phyloP scores from a whole-genome alignment of 2,113 vertebrate species.

The Copsychus sechellarum region DNA sequence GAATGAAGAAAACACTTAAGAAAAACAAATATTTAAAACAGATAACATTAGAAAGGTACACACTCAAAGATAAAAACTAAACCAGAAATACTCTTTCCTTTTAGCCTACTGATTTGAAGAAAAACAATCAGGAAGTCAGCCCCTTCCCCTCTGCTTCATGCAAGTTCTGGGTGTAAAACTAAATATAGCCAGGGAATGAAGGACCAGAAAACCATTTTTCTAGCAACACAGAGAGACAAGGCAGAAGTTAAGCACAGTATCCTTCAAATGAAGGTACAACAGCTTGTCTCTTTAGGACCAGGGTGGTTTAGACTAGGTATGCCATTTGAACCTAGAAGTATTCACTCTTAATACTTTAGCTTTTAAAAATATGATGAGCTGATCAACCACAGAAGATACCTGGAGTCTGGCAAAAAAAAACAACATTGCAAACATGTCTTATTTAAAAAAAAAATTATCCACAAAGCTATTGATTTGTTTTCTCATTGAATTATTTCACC shows the following conservation, averaged over 20 bases:
- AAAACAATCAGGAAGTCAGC: background rate
- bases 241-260: background rate
- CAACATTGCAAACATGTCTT: background rate
- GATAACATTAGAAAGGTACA: background rate
- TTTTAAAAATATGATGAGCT: background rate
- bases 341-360: background rate
- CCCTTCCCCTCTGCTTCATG: background rate
- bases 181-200: constrained; percentile 13
- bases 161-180: constrained; percentile 31
- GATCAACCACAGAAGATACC: background rate
- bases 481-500: background rate
- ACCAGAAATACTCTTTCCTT: background rate
- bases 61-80: background rate
- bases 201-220: constrained; percentile 54
- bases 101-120: background rate
- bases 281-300: background rate
- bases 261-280: background rate
- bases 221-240: constrained; percentile 15
- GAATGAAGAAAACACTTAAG: background rate
- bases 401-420: background rate
- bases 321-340: background rate
- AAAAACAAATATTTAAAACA: background rate
- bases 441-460: background rate
- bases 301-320: background rate
- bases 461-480: background rate